phyloP scores from a whole-genome alignment of 92 coral and sea anemone genomes.

The Epizoanthus illoricatus region DNA sequence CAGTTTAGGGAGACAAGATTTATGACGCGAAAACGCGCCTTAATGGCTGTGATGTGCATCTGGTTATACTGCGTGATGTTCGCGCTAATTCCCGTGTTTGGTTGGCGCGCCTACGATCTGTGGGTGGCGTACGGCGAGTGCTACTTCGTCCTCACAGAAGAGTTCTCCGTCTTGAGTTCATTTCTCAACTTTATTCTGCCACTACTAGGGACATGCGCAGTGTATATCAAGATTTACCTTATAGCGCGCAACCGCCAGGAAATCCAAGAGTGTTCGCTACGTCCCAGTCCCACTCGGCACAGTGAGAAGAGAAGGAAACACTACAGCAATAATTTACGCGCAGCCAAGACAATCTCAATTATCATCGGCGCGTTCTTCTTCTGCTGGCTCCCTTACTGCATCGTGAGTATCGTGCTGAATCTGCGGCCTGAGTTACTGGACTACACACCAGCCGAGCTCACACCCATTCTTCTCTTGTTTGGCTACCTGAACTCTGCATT shows the following conservation, averaged over 20 bases:
- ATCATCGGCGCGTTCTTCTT: constrained; percentile 68
- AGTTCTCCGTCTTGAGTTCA: constrained; percentile 40
- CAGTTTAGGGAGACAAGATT: constrained; percentile 59
- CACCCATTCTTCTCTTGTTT: constrained; percentile 52
- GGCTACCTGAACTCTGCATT: constrained; percentile 85
- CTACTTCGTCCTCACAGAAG: constrained; percentile 45
- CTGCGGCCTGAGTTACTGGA: constrained; percentile 12
- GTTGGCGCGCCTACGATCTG: constrained; percentile 37
- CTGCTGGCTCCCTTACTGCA: constrained; percentile 78
- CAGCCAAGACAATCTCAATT: constrained; percentile 68
- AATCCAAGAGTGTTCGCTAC: constrained; percentile 43
- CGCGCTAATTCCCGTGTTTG: constrained; percentile 61
- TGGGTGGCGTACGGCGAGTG: constrained; percentile 43
- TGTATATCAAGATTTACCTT: constrained; percentile 54
- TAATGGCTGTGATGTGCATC: constrained; percentile 41
- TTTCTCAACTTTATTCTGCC: constrained; percentile 61
- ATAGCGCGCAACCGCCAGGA: constrained; percentile 60
- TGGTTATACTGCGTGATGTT: constrained; percentile 66
- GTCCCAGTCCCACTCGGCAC: constrained; percentile 34
- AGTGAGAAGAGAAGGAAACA: constrained; percentile 49
- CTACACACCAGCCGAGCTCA: constrained; percentile 22
- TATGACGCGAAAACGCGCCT: constrained; percentile 64
- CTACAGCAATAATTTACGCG: constrained; percentile 60
- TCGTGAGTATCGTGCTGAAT: constrained; percentile 54
- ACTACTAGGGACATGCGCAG: constrained; percentile 51